phyloP scores from a whole-genome alignment of 2,797 vertebrate genomes.

The Anguilla anguilla region DNA sequence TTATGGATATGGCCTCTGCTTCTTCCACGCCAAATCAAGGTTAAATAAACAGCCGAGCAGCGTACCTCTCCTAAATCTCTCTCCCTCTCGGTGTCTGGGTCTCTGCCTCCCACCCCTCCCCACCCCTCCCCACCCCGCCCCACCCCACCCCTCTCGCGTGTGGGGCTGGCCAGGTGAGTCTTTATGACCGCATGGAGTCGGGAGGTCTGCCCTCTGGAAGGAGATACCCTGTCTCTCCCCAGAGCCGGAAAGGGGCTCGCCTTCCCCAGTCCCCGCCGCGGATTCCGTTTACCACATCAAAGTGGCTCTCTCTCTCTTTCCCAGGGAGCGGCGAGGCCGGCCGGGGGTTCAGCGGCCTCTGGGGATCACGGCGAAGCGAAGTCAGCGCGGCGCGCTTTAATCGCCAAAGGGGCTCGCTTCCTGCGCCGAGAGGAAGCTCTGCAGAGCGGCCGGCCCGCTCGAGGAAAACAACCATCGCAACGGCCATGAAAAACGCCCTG shows the following conservation, averaged over 20 bases:
- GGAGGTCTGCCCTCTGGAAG: constrained; percentile 51
- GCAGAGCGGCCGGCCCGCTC: neutral
- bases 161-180: constrained; percentile 4
- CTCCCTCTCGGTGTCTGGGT: neutral
- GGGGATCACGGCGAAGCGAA: constrained; percentile 47
- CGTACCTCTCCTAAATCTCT: neutral
- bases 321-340: constrained; percentile 44
- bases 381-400: constrained; percentile 37
- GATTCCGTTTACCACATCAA: constrained; percentile 60
- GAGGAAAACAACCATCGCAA: neutral
- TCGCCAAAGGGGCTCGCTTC: neutral
- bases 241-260: constrained; percentile 42
- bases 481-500: neutral
- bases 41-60: neutral
- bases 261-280: constrained; percentile 44
- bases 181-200: constrained; percentile 45
- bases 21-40: neutral
- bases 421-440: constrained; percentile 6
- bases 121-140: neutral
- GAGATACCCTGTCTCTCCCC: constrained; percentile 41
- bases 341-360: constrained; percentile 50
- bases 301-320: constrained; percentile 43
- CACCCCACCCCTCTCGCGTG: neutral
- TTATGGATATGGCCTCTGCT: neutral
- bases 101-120: neutral